Evolutionary conservation across 2,797 vertebrate species (phyloP).

Genomic region (Thamnophis elegans): DNA sequence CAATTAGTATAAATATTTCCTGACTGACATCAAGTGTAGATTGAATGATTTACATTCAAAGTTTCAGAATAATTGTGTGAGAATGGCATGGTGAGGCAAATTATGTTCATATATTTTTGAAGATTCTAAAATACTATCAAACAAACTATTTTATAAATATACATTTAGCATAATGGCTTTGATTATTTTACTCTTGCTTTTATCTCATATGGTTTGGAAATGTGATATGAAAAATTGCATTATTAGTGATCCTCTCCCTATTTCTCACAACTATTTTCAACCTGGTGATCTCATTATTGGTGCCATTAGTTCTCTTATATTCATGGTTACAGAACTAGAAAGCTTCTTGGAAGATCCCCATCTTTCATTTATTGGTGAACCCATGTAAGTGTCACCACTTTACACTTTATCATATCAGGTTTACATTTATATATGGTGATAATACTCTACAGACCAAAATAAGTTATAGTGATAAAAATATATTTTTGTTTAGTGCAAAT

Average conservation of each 20-base stretch:
- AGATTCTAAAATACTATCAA: neutral
- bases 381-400: neutral
- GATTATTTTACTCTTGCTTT: neutral
- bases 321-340: no score
- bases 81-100: neutral
- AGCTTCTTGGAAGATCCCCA: neutral
- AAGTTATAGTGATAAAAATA: neutral
- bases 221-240: neutral
- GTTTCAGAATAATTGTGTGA: no score
- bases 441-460: neutral
- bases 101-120: neutral
- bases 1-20: neutral
- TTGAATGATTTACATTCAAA: neutral
- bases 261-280: constrained; percentile 14
- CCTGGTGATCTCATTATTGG: neutral
- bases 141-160: neutral
- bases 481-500: neutral
- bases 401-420: neutral
- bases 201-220: neutral
- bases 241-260: neutral
- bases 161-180: neutral
- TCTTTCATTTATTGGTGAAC: neutral
- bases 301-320: neutral
- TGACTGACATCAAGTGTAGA: neutral
- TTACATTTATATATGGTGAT: neutral